These are phyloP conservation scores for Actinernus sp. DNA, from an alignment of 92 coral and sea anemone genomes.

Conservation along the genomic window DNA sequence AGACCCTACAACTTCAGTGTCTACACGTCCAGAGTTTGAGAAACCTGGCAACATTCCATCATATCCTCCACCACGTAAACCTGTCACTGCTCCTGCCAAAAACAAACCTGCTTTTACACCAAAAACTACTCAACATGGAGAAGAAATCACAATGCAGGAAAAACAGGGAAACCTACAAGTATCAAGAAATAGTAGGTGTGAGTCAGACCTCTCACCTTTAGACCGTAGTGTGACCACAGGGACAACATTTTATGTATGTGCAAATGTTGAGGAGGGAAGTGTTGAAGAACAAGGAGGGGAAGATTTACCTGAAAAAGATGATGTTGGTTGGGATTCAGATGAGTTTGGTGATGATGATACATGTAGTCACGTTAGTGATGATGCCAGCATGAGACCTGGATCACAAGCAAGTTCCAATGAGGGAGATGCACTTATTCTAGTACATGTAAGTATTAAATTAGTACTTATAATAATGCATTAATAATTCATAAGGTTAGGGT, in stretches of 20 bases:
- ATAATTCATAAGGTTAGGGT: background rate
- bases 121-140: background rate
- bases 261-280: slow-evolving; percentile 2
- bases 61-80: slow-evolving; percentile 21
- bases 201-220: slow-evolving; percentile 62
- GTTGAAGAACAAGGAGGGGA: background rate
- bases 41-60: slow-evolving; percentile 5
- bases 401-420: background rate
- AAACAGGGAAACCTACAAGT: background rate
- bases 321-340: slow-evolving; percentile 24
- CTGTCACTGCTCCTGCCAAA: background rate
- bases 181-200: slow-evolving; percentile 5
- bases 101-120: background rate
- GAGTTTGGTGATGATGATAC: slow-evolving; percentile 52
- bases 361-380: slow-evolving; percentile 49
- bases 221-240: slow-evolving; percentile 25
- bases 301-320: background rate
- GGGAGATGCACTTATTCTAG: too few relatives aligned
- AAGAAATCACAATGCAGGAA: background rate
- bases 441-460: too few relatives aligned
- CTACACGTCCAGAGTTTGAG: too few relatives aligned
- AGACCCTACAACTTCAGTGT: too few relatives aligned
- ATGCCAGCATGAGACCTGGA: slow-evolving; percentile 6
- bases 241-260: background rate
- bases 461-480: too few relatives aligned